These are phyloP conservation scores for Capra hircus DNA, from an alignment of 2,113 vertebrate species.

Conservation along the genomic window DNA sequence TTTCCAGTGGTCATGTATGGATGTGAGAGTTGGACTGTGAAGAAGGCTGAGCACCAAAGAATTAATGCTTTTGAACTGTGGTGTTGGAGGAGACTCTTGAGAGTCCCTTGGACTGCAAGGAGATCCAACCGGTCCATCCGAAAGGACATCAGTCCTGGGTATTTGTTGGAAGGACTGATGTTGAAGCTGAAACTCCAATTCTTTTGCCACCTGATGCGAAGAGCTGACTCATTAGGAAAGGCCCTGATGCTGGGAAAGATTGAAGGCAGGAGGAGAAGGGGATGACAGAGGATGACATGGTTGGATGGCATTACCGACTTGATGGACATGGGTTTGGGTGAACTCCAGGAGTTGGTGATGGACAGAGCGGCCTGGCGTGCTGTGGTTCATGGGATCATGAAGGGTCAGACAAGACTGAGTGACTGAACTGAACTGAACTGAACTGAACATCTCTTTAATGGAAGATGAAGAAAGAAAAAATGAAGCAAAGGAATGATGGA, in stretches of 20 bases:
- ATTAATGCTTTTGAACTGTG: neutral
- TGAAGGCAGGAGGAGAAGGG: neutral
- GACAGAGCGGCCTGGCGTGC: neutral
- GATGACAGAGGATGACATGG: neutral
- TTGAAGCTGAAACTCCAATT: neutral
- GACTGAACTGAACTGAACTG: neutral
- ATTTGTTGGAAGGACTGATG: neutral
- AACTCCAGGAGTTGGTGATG: neutral
- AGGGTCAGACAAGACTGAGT: accelerated
- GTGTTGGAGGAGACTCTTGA: no score
- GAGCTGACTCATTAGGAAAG: neutral
- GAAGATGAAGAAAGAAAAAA: neutral
- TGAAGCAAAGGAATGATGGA: neutral
- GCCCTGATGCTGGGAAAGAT: neutral
- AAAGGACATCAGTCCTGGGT: neutral
- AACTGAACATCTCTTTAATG: neutral
- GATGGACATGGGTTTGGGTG: neutral
- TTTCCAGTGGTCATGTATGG: neutral
- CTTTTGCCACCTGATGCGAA: neutral
- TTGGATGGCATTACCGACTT: accelerated
- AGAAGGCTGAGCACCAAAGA: neutral
- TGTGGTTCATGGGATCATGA: accelerated
- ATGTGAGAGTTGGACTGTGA: neutral
- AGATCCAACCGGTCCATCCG: neutral
- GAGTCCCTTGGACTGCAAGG: no score